A percentile compares a stretch with the other conserved stretches of the same genome.
Conservation (phyloP, 2,113 vertebrate genomes). For the Eubucco bourcierii region DNA sequence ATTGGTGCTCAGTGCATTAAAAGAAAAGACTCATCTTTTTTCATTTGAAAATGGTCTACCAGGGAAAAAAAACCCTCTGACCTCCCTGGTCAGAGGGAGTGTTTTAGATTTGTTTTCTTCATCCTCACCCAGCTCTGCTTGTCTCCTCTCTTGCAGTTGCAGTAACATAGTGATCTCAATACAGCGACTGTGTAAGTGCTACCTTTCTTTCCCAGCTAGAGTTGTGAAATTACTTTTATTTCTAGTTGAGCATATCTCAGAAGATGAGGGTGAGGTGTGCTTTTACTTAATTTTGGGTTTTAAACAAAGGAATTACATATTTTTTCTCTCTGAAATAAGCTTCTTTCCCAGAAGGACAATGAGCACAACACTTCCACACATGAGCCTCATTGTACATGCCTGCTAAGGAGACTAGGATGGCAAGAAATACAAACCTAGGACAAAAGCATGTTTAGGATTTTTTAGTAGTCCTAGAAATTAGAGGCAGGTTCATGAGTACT, state of each 20-base stretch:
- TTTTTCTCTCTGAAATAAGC: conserved; percentile 16
- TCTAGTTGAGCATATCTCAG: background rate
- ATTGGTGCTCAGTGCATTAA: background rate
- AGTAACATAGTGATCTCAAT: background rate
- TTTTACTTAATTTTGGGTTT: background rate
- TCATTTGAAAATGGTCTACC: background rate
- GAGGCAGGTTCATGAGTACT: background rate
- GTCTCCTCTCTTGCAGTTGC: background rate
- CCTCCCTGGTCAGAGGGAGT: background rate
- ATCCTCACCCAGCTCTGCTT: background rate
- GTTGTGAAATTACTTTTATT: conserved; percentile 35
- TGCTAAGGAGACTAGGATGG: background rate
- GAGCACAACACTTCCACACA: background rate
- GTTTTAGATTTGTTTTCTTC: conserved; percentile 15
- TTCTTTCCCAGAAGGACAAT: background rate
- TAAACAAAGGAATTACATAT: conserved; percentile 9
- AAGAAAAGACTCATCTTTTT: background rate
- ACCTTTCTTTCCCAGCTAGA: background rate
- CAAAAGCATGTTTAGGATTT: background rate
- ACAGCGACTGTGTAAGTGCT: background rate
- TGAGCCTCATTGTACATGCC: background rate
- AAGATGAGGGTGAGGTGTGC: background rate
- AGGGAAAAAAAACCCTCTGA: background rate
- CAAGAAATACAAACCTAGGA: background rate
- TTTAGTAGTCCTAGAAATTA: background rate